Evolutionary conservation across 2,888 invertebrate species (phyloP).

Genomic region (Loripinus fragilis): DNA sequence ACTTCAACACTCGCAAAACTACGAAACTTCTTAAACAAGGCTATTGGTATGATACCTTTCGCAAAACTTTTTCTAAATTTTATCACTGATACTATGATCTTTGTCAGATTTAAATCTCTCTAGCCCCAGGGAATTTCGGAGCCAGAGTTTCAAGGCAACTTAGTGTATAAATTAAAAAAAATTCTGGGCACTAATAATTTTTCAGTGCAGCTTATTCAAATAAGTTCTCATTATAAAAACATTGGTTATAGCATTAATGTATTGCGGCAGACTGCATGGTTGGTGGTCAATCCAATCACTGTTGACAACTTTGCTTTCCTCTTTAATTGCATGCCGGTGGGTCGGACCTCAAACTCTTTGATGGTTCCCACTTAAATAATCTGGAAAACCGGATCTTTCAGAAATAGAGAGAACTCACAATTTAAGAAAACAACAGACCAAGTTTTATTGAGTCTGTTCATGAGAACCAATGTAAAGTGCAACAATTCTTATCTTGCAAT

Average conservation of each 20-base stretch:
- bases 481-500: too few relatives aligned
- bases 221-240: neutral
- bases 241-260: neutral
- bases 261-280: neutral
- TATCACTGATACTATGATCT: neutral
- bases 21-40: constrained; percentile 1
- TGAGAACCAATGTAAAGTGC: too few relatives aligned
- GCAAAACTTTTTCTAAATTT: constrained; percentile 21
- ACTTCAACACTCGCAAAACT: neutral
- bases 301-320: too few relatives aligned
- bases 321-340: too few relatives aligned
- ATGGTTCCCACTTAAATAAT: too few relatives aligned
- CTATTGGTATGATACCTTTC: neutral
- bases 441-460: too few relatives aligned
- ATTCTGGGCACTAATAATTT: neutral
- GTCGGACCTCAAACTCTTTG: too few relatives aligned
- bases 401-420: too few relatives aligned
- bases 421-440: too few relatives aligned
- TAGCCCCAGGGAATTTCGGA: neutral
- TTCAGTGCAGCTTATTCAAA: neutral
- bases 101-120: neutral
- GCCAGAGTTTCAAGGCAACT: neutral
- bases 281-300: too few relatives aligned
- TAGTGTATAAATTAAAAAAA: neutral
- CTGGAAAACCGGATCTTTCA: too few relatives aligned